These are phyloP conservation scores for Heliconius eleuchia DNA, from an alignment of 1,140 invertebrate species.

Conservation along the genomic window DNA sequence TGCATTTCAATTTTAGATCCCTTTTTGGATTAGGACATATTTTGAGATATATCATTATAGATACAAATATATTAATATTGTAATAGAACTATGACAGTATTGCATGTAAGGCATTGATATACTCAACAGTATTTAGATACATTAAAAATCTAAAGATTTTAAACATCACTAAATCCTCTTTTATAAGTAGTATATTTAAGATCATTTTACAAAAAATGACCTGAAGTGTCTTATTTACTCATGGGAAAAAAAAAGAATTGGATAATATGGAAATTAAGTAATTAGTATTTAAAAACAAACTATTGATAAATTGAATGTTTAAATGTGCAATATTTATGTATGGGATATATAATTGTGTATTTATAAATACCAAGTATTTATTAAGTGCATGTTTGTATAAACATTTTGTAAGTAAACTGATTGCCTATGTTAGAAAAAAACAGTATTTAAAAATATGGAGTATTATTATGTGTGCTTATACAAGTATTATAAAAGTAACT, in stretches of 20 bases:
- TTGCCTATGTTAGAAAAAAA: conserved; percentile 5
- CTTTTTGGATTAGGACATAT: conserved; percentile 13
- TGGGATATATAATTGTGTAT: conserved; percentile 19
- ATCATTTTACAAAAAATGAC: conserved; percentile 26
- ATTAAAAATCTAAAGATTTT: conserved; percentile 2
- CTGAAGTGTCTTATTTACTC: conserved; percentile 27
- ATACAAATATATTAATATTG: neutral
- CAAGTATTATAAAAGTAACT: conserved; percentile 6
- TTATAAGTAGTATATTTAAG: neutral
- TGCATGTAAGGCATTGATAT: neutral
- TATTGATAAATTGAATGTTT: conserved; percentile 18
- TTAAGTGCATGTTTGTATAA: conserved; percentile 27
- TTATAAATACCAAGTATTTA: conserved; percentile 21
- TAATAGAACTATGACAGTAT: neutral
- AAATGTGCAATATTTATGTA: conserved; percentile 30
- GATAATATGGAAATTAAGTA: neutral
- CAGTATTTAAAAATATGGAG: conserved; percentile 30
- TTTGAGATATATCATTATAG: conserved; percentile 6
- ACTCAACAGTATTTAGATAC: conserved; percentile 4
- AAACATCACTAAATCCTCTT: neutral
- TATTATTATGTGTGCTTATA: conserved; percentile 7
- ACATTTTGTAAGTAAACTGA: conserved; percentile 23
- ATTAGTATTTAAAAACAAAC: conserved; percentile 9
- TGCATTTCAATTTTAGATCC: conserved; percentile 12
- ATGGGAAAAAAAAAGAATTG: neutral